Conservation (phyloP, 2,888 invertebrate genomes). For the Torymus aiolomorphi region DNA sequence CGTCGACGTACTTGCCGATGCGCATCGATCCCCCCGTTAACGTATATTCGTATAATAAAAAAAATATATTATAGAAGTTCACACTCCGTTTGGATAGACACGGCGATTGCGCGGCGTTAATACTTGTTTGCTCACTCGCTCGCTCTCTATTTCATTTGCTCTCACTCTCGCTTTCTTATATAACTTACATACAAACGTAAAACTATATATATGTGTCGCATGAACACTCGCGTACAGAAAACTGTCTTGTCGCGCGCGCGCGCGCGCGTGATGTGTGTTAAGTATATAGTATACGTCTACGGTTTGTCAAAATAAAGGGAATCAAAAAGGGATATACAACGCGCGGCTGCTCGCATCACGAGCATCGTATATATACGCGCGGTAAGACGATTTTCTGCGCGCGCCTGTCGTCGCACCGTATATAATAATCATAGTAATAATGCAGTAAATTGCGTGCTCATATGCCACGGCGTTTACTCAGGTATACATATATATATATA, state of each 20-base stretch:
- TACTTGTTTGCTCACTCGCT: neutral
- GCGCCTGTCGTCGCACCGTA: slow-evolving; percentile 2
- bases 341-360: too few species aligned
- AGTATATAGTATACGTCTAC: neutral
- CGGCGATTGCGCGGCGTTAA: slow-evolving; percentile 54
- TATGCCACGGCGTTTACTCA: slow-evolving; percentile 58
- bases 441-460: slow-evolving; percentile 55
- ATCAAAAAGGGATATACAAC: neutral
- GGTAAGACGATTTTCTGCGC: slow-evolving; percentile 25
- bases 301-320: neutral
- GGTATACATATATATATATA: slow-evolving; percentile 50
- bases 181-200: slow-evolving; percentile 21
- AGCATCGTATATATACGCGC: neutral
- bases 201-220: slow-evolving; percentile 9
- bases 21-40: too few species aligned
- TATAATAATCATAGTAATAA: slow-evolving; percentile 54
- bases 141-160: neutral
- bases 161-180: neutral
- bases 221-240: slow-evolving; percentile 19
- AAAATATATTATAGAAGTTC: slow-evolving; percentile 55
- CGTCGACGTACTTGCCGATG: too few species aligned
- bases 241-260: slow-evolving; percentile 6
- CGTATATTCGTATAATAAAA: slow-evolving; percentile 49
- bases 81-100: slow-evolving; percentile 38
- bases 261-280: slow-evolving; percentile 1